A percentile compares a stretch with the other conserved stretches of the same genome.
These are phyloP conservation scores for Machimus atricapillus DNA, from an alignment of 2,888 invertebrate species.

Conservation along the genomic window DNA sequence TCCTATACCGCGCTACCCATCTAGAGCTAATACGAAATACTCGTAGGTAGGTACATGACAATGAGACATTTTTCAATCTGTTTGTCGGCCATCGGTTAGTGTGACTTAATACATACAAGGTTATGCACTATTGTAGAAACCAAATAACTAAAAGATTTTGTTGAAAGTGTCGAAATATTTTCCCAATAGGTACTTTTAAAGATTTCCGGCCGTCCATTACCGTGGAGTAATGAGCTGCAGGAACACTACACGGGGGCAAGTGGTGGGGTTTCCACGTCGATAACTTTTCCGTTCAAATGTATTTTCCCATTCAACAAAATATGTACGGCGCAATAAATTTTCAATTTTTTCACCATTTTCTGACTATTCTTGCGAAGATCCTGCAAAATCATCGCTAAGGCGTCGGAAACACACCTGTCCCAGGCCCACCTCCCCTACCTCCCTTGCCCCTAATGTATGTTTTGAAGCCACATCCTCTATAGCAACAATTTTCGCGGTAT, in stretches of 20 bases:
- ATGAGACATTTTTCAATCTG: not conserved
- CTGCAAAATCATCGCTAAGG: slow-evolving; percentile 27
- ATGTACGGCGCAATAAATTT: slow-evolving; percentile 19
- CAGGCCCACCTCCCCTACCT: not conserved
- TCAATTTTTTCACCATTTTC: slow-evolving; percentile 21
- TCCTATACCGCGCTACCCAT: no score
- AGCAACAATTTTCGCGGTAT: slow-evolving; percentile 35
- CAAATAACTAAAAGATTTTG: not conserved
- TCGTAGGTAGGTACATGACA: no score
- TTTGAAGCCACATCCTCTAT: not conserved
- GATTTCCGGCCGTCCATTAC: not conserved
- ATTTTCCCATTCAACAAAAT: not conserved
- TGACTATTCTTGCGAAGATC: not conserved
- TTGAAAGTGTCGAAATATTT: not conserved
- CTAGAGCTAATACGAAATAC: no score
- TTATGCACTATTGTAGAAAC: not conserved
- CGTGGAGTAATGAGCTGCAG: not conserved
- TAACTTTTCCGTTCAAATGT: not conserved
- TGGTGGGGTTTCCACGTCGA: not conserved
- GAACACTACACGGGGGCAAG: not conserved
- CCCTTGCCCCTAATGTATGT: not conserved
- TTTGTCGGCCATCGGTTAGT: not conserved
- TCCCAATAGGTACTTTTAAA: not conserved
- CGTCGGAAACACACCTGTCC: slow-evolving; percentile 6
- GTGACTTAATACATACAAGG: not conserved